Evolutionary conservation across 1,140 invertebrate species (phyloP), one percentile per base, ranked within the genome.

Genomic region (Halyomorpha halys): DNA sequence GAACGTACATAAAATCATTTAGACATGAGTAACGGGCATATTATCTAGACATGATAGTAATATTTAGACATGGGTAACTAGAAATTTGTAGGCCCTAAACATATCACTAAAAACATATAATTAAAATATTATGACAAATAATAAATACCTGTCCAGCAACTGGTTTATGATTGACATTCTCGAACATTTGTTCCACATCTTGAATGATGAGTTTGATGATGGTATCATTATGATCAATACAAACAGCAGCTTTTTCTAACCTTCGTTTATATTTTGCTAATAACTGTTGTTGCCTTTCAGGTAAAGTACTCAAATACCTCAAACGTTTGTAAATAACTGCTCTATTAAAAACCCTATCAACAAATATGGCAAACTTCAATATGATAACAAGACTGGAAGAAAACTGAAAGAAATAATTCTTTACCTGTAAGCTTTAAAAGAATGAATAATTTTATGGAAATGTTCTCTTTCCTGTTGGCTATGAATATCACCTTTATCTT

Each of bases 171-270:
- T 77, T 77, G 15, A 84, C 80, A 75, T 91, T 91, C 73, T 89
- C 87, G 79, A 94, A 94, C 77, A 94, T 87, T 56, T 82, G 82
- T 25, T 85, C 82, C 0, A 87, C 87, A 77, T 93, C 87, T 70
- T 85, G 81, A 30, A 93, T 81, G 59, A 97, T 91, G 23, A 89
- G 75, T 63, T 87, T 84, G 13, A 97, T 90, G 21, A 97, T 83
- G 54, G 83, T 78, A 69, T 89, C 84, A 75, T 97, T 97, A 61
- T 86, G 83, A 53, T 91, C 88, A 25, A 97, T 83, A 71, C 90
- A 92, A 47, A 79, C 77, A 71, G 84, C 83, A 11, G 95, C 80
- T 51, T 82, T 80, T 44, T 83, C 76, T 59, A 97, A 75, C 74
- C 94, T 89, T 6, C 83, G 78, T 47, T 78, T 79, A 73, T 95